Conservation (phyloP, 2,797 vertebrate species). For the Platyrinchus mystaceus region DNA sequence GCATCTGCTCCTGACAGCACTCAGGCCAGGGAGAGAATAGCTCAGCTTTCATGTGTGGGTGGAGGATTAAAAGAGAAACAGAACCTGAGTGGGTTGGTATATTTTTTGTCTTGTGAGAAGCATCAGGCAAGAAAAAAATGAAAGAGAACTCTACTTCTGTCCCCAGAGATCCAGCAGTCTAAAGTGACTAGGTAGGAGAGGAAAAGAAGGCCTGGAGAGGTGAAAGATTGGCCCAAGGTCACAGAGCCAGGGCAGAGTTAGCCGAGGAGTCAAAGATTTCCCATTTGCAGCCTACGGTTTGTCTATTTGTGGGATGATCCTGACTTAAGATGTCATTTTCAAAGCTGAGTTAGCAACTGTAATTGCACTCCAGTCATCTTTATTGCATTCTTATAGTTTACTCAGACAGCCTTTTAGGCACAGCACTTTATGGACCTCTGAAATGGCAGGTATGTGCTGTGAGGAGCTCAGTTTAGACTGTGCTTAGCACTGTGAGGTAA, state of each 20-base stretch:
- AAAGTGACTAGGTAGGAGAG: neutral
- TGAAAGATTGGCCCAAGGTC: neutral
- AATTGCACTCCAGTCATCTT: conserved; percentile 5
- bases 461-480: neutral
- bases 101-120: neutral
- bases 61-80: neutral
- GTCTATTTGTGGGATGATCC: neutral
- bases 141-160: neutral
- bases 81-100: neutral
- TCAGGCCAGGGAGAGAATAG: neutral
- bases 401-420: neutral
- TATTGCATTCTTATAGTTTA: neutral
- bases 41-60: neutral
- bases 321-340: neutral
- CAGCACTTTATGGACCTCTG: neutral
- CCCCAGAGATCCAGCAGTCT: neutral
- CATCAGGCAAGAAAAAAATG: neutral
- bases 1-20: neutral
- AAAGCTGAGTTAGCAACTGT: neutral
- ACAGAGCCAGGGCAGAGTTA: neutral
- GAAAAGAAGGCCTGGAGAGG: neutral
- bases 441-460: neutral
- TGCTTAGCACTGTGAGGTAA: neutral
- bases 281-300: neutral
- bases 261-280: neutral